phyloP scores from a whole-genome alignment of 2,888 invertebrate genomes.

The Drosophila demipolita region DNA sequence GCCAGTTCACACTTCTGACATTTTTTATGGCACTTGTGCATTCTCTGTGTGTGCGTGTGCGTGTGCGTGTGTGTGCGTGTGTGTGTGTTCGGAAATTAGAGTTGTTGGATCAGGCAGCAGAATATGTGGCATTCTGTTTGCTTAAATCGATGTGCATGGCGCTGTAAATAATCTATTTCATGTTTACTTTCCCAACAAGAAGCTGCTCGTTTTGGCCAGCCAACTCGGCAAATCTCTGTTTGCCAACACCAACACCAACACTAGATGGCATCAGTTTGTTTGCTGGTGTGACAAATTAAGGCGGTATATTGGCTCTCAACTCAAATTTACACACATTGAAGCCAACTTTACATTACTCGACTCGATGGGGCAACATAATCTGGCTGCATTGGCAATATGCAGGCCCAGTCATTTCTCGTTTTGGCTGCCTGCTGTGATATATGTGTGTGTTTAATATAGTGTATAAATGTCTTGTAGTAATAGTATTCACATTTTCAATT shows the following conservation, averaged over 20 bases:
- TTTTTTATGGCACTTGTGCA: constrained; percentile 17
- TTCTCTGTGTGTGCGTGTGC: not conserved
- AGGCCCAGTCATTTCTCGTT: constrained; percentile 12
- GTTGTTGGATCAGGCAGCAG: constrained; percentile 33
- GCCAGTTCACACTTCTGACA: constrained; percentile 55
- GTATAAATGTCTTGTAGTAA: not conserved
- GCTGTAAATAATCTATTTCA: constrained; percentile 76
- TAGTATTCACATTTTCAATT: not conserved
- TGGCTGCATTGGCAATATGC: constrained; percentile 9
- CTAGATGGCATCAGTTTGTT: constrained; percentile 23
- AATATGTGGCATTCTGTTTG: constrained; percentile 34
- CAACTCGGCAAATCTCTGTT: constrained; percentile 6
- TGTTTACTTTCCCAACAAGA: constrained; percentile 57
- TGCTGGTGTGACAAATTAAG: constrained; percentile 59
- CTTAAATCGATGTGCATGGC: constrained; percentile 71
- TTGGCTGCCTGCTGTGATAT: constrained; percentile 3
- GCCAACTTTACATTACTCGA: constrained; percentile 22
- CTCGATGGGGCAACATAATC: not conserved
- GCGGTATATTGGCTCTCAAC: constrained; percentile 56
- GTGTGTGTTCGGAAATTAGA: not conserved
- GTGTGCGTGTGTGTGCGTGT: constrained; percentile 6
- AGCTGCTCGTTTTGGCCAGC: constrained; percentile 23
- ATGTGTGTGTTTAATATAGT: not conserved
- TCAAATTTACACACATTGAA: constrained; percentile 45
- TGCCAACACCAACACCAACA: constrained; percentile 16